Evolutionary conservation across 2,797 vertebrate genomes (phyloP).

Genomic region (Lagorchestes hirsutus): DNA sequence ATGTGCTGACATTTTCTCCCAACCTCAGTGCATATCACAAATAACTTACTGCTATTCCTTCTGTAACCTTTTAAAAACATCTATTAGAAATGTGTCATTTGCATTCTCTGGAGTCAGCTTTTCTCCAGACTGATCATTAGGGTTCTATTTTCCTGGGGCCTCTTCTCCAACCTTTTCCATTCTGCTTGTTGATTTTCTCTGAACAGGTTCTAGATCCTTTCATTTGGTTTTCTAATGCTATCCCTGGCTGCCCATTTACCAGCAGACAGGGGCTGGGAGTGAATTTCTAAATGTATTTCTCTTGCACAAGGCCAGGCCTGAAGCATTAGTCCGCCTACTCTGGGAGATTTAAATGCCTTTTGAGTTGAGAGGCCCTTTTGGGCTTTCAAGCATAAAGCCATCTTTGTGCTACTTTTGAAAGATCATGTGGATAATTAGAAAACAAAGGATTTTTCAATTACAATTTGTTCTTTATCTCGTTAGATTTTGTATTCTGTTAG

Average conservation of each 20-base stretch:
- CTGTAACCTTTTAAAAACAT: neutral
- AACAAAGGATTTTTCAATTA: conserved; percentile 73
- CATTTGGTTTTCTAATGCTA: conserved; percentile 21
- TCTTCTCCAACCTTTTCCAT: conserved; percentile 42
- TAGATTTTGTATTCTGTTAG: conserved; percentile 65
- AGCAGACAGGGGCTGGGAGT: conserved; percentile 22
- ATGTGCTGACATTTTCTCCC: neutral
- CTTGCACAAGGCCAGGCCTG: conserved; percentile 44
- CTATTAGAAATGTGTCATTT: conserved; percentile 34
- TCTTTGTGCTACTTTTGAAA: conserved; percentile 71
- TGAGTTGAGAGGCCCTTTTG: conserved; percentile 70
- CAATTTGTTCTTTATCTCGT: conserved; percentile 74
- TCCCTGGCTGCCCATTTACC: conserved; percentile 28
- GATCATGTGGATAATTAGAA: conserved; percentile 67
- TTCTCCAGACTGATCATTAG: conserved; percentile 26
- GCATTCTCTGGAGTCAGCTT: conserved; percentile 4
- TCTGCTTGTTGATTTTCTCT: conserved; percentile 33
- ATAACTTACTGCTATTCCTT: neutral
- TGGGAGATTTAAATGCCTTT: conserved; percentile 70
- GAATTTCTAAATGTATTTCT: conserved; percentile 46
- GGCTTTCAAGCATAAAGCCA: conserved; percentile 69
- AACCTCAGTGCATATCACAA: neutral
- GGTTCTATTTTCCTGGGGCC: neutral
- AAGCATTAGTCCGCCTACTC: conserved; percentile 36
- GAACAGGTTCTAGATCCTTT: conserved; percentile 42